Evolutionary conservation across 1,140 invertebrate genomes (phyloP), one percentile per base, ranked within the genome.

Genomic region (Drosophila mauritiana): DNA sequence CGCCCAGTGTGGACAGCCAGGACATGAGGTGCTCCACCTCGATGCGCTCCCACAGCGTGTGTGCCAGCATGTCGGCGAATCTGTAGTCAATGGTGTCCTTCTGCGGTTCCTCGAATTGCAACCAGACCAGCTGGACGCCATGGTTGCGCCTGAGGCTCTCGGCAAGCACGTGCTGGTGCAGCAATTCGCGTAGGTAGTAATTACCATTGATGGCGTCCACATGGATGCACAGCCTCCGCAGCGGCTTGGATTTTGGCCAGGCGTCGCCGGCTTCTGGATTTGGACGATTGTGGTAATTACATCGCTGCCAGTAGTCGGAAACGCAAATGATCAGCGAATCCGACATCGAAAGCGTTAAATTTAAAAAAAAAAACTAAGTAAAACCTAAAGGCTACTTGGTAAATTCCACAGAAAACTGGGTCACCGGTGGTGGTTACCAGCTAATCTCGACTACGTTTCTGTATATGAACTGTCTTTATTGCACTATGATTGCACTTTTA

Each of bases 1-100:
- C 98, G 51, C 98, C 98, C 12, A 99, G 93, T 1, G 98, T 99
- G n/a, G 98, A 99, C 3, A 99, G 93, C 97, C 98, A 98, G 4
- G 97, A 97, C 94, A 98, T 96, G 8, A 96, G 94, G 93, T 97
- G 94, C 89, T 98, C 97, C 72, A 98, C 93, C 93, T 97, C 95
- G 73, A 95, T 93, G 73, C 94, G 93, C 92, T 97, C 95, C 92
- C 93, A 93, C 22, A 92, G 93, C 78, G 94, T 93, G 59, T 64
- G 91, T 12, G 78, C 92, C 70, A 89, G 80, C 91, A 82, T 93
- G 73, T 91, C 92, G 85, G 93, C 93, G 93, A 95, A 96, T 61
- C 93, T 93, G 82, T 94, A 94, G 93, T 96, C 95, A 64, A 96
- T 92, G 40, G 95, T 93, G 80, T 96, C 94, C 58, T 91, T 93